Base-by-base conservation (phyloP, 2,888 invertebrate species). In the Xanthorhoe designata region DNA sequence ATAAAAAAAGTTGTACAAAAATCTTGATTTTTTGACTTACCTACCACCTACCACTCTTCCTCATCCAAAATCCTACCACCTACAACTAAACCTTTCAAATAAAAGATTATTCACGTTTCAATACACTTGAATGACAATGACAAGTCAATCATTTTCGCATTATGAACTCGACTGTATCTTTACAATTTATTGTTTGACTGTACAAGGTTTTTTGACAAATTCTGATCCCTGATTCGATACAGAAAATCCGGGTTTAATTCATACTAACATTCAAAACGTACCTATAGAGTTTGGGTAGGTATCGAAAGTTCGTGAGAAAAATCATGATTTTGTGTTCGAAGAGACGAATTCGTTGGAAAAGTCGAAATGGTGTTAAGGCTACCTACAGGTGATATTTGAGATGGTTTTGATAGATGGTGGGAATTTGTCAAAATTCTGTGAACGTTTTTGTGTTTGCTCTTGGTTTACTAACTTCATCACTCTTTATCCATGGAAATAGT, bases 71-170 rank as follows among this genome's bases (percentile, higher is more conserved):
- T 9, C 18, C 64, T 19, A 74, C 81, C 85, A 76, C 88, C 86
- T 82, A 85, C 85, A 74, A 73, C 72, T 79, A 84, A 88, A 87
- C 86, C 1, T 84, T 85, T 80, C 80, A 80, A 85, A 86, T 85
- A 88, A 85, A 88, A 82, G 82, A 89, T 87, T 88, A 79, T 76
- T 74, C 79, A 73, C 82, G 85, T 78, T 80, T 75, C 78, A 68
- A 70, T 75, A 76, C 78, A 76, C 75, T 75, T 65, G 63, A 76
- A 66, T 61, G 54, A 79, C 81, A 78, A 78, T 80, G 79, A 83
- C 77, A 78, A 86, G 89, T 89, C 89, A 86, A 89, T 90, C 87
- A 88, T 85, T 83, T 83, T 79, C 76, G 76, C 82, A 85, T 88
- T 84, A 91, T 88, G 86, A 86, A 85, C 74, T 74, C 35, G 56